Conservation (phyloP, 2,888 invertebrate genomes). For the Isoperla grammatica region DNA sequence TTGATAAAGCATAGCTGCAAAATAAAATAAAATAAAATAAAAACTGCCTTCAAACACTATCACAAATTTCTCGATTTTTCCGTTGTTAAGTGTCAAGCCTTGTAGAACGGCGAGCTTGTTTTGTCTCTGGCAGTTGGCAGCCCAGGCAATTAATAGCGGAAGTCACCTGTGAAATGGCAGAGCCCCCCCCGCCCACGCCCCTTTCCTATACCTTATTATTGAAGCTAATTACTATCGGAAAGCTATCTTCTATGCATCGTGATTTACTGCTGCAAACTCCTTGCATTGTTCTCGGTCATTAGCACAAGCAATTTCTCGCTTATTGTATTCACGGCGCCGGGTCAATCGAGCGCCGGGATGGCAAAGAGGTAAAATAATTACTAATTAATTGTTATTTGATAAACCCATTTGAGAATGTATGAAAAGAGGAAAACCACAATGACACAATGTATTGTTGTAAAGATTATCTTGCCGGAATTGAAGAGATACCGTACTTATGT, state of each 20-base stretch:
- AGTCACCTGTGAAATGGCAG: conserved; percentile 27
- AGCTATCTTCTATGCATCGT: conserved; percentile 19
- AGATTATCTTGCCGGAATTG: no score
- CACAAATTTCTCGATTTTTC: no score
- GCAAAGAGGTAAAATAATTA: background rate
- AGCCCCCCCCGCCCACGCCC: background rate
- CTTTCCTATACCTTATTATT: conserved; percentile 25
- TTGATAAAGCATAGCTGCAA: no score
- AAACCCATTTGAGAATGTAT: background rate
- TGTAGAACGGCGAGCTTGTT: no score
- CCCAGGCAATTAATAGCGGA: conserved; percentile 21
- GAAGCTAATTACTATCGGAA: conserved; percentile 28
- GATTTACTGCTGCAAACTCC: conserved; percentile 11
- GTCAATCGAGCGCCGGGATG: background rate
- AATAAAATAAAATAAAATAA: no score
- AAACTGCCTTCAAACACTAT: no score
- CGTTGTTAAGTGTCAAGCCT: no score
- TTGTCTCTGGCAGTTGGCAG: conserved; percentile 3
- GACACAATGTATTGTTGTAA: background rate
- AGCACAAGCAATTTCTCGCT: conserved; percentile 13
- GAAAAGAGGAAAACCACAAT: background rate
- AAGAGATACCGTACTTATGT: no score
- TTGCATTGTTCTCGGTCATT: conserved; percentile 18
- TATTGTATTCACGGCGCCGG: conserved; percentile 3
- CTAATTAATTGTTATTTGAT: background rate